These are phyloP conservation scores for Phoebastria nigripes DNA, from an alignment of 2,797 vertebrate species.

Conservation along the genomic window DNA sequence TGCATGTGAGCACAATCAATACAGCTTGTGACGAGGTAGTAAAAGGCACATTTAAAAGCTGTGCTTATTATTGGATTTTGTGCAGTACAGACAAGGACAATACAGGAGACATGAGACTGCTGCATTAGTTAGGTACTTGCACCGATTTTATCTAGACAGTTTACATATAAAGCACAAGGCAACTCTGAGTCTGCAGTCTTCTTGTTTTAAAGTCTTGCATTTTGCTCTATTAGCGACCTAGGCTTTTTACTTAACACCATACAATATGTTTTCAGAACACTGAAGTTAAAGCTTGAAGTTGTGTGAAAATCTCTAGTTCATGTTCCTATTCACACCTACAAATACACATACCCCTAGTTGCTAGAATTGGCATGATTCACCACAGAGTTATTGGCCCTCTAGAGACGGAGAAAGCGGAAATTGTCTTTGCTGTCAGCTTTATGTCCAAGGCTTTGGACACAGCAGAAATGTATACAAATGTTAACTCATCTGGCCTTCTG, in stretches of 20 bases:
- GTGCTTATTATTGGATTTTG: background rate
- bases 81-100: background rate
- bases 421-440: background rate
- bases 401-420: background rate
- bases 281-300: background rate
- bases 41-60: background rate
- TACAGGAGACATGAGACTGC: background rate
- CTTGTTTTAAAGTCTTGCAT: slow-evolving; percentile 39
- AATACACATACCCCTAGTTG: background rate
- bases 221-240: slow-evolving; percentile 36
- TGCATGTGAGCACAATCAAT: background rate
- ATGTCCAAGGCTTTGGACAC: background rate
- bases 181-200: background rate
- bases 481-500: background rate
- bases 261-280: slow-evolving; percentile 22
- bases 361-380: background rate
- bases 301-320: background rate
- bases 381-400: background rate
- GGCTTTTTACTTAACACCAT: slow-evolving; percentile 21
- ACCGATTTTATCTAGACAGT: background rate
- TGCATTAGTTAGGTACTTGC: background rate
- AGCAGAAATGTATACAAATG: background rate
- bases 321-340: slow-evolving; percentile 18
- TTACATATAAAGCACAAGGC: background rate
- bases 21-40: background rate